Evolutionary conservation across 2,113 vertebrate genomes (phyloP), one percentile per base, ranked within the genome.

Genomic region (Poeciliopsis occidentalis): DNA sequence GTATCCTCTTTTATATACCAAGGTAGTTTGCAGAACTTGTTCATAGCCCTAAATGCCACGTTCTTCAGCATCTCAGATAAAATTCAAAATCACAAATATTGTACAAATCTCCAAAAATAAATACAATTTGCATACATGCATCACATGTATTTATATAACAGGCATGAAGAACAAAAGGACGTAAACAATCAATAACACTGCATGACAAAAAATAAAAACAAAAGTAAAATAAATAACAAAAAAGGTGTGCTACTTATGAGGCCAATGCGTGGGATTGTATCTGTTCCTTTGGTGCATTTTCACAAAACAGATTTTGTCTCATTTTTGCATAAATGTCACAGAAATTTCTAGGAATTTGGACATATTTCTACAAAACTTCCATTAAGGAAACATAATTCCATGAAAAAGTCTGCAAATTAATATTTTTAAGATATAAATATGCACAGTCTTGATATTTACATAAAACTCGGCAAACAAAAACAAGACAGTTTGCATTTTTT

Each of bases 401-500:
- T 69, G 74, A 74, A 87, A 89, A 83, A 76, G 69, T 67, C 83
- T 87, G 71, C 81, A 86, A 87, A 67, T 73, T 66, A 61, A 47
- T 64, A 12, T 41, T 65, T 80, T 10, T n/a, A 64, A 67, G 11
- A 67, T 37, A 69, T 64, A 54, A 26, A 70, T 64, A 34, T 34
- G 54, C 30, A 68, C 37, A 68, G 91, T 93, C 68, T 92, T 81
- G 84, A 90, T 96, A 95, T 96, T 94, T 96, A 96, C 96, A 97
- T 12, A 87, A 64, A 91, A 93, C 75, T 91, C 89, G 87, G 57
- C 85, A 83, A 90, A 92, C 68, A 84, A 64, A 85, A 91, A 95
- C 93, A 94, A 95, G 91, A 88, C 91, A 91, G 83, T 80, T 73
- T 73, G 87, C 85, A 76, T 78, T 62, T 80, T 83, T 78, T 34